Evolutionary conservation across 2,888 invertebrate genomes (phyloP), one percentile per base, ranked within the genome.

Genomic region (Lasioglossum malachurum): DNA sequence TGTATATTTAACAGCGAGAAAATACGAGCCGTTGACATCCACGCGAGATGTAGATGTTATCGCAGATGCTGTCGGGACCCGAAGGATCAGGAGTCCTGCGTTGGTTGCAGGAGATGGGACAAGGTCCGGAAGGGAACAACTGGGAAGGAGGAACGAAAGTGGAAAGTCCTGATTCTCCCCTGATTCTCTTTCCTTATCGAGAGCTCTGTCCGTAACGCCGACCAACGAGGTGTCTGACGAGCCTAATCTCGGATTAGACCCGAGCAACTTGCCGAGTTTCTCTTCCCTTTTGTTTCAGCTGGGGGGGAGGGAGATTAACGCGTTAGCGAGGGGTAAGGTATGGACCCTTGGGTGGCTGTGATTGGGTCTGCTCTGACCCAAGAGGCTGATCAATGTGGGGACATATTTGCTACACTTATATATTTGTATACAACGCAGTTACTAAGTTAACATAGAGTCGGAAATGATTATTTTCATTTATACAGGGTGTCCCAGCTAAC

Each of bases 41-140:
- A 71, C 92, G 93, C 95, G 94, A 82, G 94, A 95, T 89, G 87
- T 93, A 73, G 92, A 93, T 78, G 88, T 95, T 82, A 90, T 95
- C 88, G 84, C 89, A 84, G 81, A 67, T 89, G 92, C 80, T 94
- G 95, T 83, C 92, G 92, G 82, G 91, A 94, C 87, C 95, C 95
- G 5, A 94, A 91, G 88, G 90, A 93, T 74, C 90, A 86, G 67
- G 93, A 93, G 83, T 76, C 79, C 71, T 95, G 94, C 78, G 57
- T 38, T 74, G 79, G 80, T 49, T 89, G 91, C 16, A 82, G 83
- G 74, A 89, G 86, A 77, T 89, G 93, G 10, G 84, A 78, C 64
- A 46, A 80, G 27, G 67, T 49, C 38, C 41, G 44, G 74, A 14
- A 23, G 27, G 16, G 60, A 64, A 31, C n/a, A 74, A 38, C 86